phyloP scores from a whole-genome alignment of 2,888 invertebrate species.

The Xylophagus ater region DNA sequence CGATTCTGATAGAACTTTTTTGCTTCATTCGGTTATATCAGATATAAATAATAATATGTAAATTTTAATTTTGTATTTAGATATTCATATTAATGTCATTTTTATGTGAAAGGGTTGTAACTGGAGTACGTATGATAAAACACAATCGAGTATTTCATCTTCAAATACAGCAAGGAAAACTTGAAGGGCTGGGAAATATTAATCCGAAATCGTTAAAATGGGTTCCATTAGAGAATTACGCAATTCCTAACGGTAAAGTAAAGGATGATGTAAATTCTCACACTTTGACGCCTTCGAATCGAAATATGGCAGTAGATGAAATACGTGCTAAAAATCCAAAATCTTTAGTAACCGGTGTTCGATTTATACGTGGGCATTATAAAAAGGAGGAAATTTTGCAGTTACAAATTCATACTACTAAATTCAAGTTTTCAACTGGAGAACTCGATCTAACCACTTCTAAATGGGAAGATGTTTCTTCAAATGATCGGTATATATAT shows the following conservation, averaged over 20 bases:
- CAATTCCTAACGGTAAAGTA: slow-evolving; percentile 44
- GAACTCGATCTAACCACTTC: slow-evolving; percentile 49
- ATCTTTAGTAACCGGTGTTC: slow-evolving; percentile 63
- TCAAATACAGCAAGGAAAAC: slow-evolving; percentile 66
- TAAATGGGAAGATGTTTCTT: slow-evolving; percentile 74
- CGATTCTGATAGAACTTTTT: slow-evolving; percentile 77
- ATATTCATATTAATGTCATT: too few species aligned
- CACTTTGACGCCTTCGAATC: slow-evolving; percentile 60
- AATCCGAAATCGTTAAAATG: slow-evolving; percentile 49
- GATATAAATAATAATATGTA: slow-evolving; percentile 53
- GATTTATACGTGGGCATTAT: slow-evolving; percentile 65
- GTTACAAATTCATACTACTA: slow-evolving; percentile 67
- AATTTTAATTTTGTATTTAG: too few species aligned
- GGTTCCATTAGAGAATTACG: slow-evolving; percentile 56
- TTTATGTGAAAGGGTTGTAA: slow-evolving; percentile 68
- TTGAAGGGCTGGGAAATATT: slow-evolving; percentile 54
- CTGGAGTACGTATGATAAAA: slow-evolving; percentile 65
- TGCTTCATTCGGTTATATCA: slow-evolving; percentile 52
- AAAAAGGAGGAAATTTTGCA: slow-evolving; percentile 74
- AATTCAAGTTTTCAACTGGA: slow-evolving; percentile 69
- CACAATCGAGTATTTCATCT: slow-evolving; percentile 67
- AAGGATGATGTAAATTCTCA: slow-evolving; percentile 61
- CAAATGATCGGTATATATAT: too few species aligned
- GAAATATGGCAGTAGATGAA: slow-evolving; percentile 74
- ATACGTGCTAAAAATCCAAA: slow-evolving; percentile 47